phyloP scores from a whole-genome alignment of 2,113 vertebrate species.

The Pseudorhombus dupliciocellatus region DNA sequence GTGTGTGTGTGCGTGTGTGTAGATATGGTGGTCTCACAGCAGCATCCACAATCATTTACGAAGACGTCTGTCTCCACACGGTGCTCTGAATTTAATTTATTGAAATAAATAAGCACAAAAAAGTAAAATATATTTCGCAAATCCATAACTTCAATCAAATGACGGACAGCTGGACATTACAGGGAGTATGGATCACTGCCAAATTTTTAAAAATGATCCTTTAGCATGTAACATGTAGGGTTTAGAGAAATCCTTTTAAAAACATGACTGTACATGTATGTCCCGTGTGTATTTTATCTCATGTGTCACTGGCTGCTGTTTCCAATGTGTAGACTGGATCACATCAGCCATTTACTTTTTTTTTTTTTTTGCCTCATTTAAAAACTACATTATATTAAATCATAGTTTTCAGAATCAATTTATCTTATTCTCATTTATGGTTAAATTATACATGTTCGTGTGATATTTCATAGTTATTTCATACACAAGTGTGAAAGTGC shows the following conservation, averaged over 20 bases:
- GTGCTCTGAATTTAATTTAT: no score
- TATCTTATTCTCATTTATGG: no score
- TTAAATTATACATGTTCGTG: no score
- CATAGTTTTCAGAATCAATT: no score
- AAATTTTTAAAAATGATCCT: neutral
- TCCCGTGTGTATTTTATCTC: neutral
- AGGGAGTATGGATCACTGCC: neutral
- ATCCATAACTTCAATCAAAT: neutral
- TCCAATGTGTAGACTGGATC: neutral
- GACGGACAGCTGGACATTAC: neutral
- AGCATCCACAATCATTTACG: neutral
- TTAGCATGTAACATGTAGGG: neutral
- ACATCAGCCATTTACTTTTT: no score
- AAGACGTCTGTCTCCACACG: neutral
- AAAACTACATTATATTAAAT: no score
- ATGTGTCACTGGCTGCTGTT: neutral
- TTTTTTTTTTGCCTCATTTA: no score
- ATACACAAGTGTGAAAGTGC: no score
- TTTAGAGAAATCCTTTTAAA: neutral
- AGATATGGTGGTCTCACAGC: neutral
- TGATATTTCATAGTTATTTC: no score
- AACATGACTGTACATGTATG: neutral
- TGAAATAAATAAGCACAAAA: no score
- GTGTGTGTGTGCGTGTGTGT: conserved; percentile 20
- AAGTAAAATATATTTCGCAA: no score